phyloP scores from a whole-genome alignment of 2,888 invertebrate genomes.

The Drosophila buzzatii region DNA sequence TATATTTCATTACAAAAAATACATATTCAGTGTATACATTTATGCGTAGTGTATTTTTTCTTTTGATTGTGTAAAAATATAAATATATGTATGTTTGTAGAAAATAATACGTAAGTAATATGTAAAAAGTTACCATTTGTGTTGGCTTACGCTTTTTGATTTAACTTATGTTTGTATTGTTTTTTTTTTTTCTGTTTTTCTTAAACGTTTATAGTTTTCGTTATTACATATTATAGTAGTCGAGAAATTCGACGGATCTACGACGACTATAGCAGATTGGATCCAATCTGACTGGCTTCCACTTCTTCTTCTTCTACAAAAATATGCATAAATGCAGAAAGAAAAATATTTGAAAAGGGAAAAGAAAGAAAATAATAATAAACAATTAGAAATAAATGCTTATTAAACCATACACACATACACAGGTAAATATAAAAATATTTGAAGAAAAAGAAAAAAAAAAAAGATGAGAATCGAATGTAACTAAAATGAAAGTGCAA shows the following conservation, averaged over 20 bases:
- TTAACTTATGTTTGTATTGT: conserved; percentile 13
- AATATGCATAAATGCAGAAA: conserved; percentile 67
- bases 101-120: conserved; percentile 69
- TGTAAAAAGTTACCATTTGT: conserved; percentile 39
- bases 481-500: conserved; percentile 37
- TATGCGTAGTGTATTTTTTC: conserved; percentile 59
- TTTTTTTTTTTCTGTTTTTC: conserved; percentile 11
- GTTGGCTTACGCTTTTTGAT: conserved; percentile 28
- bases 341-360: conserved; percentile 51
- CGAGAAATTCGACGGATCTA: conserved; percentile 84
- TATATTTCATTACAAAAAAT: conserved; percentile 75
- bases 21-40: conserved; percentile 62
- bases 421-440: conserved; percentile 17
- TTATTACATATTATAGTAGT: conserved; percentile 83
- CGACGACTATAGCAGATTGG: conserved; percentile 84
- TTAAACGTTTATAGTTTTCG: conserved; percentile 38
- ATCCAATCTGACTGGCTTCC: conserved; percentile 85
- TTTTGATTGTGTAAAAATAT: conserved; percentile 74
- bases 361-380: conserved; percentile 69
- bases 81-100: conserved; percentile 54
- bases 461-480: conserved; percentile 18
- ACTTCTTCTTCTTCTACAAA: conserved; percentile 83
- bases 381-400: conserved; percentile 71
- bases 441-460: conserved; percentile 1
- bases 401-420: conserved; percentile 46